These are phyloP conservation scores for Thinocorus orbignyianus DNA, from an alignment of 2,113 vertebrate species.

Conservation along the genomic window DNA sequence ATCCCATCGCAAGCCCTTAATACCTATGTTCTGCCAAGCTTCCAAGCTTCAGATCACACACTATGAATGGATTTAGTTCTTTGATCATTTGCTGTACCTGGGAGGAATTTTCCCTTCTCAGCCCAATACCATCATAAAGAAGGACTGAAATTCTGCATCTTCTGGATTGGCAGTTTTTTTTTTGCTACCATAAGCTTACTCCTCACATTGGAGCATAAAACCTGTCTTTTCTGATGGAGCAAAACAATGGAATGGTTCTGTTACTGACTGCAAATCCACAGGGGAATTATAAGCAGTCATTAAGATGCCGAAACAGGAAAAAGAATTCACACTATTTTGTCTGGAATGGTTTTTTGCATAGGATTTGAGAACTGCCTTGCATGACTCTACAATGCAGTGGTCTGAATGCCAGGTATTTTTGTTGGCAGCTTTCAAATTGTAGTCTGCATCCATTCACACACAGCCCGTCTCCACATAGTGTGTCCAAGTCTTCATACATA, in stretches of 20 bases:
- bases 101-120: not conserved
- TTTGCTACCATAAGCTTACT: not conserved
- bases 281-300: not conserved
- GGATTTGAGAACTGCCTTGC: not conserved
- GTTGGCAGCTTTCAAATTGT: not conserved
- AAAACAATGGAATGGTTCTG: not conserved
- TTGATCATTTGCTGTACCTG: not conserved
- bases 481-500: not conserved
- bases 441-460: not conserved
- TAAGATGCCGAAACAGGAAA: not conserved
- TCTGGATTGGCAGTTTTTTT: not conserved
- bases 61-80: not conserved
- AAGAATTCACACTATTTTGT: not conserved
- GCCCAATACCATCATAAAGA: not conserved
- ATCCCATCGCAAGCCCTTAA: not conserved
- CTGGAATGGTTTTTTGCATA: not conserved
- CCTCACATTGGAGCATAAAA: not conserved
- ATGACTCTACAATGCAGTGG: not conserved
- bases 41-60: not conserved
- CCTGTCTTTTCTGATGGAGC: not conserved
- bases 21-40: not conserved
- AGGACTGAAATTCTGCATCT: not conserved
- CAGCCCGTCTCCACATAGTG: not conserved
- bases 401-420: not conserved
- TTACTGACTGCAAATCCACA: not conserved